Evolutionary conservation across 1,140 invertebrate species (phyloP).

Genomic region (Drosophila nebulosa): DNA sequence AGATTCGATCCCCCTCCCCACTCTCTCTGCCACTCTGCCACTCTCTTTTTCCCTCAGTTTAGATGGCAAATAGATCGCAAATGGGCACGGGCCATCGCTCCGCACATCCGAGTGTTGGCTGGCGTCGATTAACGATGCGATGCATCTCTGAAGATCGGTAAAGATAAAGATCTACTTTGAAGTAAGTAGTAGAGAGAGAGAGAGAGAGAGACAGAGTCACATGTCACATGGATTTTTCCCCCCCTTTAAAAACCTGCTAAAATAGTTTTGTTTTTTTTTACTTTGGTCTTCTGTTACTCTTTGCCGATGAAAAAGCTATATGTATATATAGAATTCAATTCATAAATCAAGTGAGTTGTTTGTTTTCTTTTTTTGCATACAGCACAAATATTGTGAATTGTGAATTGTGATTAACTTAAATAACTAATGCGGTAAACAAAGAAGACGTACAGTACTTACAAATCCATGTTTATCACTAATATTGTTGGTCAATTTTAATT

Average conservation of each 20-base stretch:
- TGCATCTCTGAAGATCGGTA: constrained; percentile 19
- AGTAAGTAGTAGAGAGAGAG: constrained; percentile 6
- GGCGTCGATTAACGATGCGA: constrained; percentile 23
- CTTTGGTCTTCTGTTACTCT: constrained; percentile 6
- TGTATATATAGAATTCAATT: constrained; percentile 3
- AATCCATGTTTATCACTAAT: constrained; percentile 99
- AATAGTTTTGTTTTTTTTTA: too few relatives aligned
- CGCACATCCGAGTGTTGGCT: not conserved
- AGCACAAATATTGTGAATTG: too few relatives aligned
- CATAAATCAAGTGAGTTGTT: too few relatives aligned
- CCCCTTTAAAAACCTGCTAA: too few relatives aligned
- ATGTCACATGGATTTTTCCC: too few relatives aligned
- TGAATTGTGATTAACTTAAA: constrained; percentile 53
- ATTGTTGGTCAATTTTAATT: constrained; percentile 99
- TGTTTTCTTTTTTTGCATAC: too few relatives aligned
- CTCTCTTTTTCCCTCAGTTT: not conserved
- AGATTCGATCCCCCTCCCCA: not conserved
- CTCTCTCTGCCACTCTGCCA: too few relatives aligned
- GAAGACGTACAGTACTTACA: constrained; percentile 94
- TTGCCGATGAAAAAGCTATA: constrained; percentile 10
- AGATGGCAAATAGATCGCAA: constrained; percentile 17
- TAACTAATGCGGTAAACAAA: constrained; percentile 81
- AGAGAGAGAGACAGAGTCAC: too few relatives aligned
- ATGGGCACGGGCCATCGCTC: not conserved
- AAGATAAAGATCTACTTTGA: constrained; percentile 53